phyloP scores from a whole-genome alignment of 1,140 invertebrate species.

The Conus betulinus region DNA sequence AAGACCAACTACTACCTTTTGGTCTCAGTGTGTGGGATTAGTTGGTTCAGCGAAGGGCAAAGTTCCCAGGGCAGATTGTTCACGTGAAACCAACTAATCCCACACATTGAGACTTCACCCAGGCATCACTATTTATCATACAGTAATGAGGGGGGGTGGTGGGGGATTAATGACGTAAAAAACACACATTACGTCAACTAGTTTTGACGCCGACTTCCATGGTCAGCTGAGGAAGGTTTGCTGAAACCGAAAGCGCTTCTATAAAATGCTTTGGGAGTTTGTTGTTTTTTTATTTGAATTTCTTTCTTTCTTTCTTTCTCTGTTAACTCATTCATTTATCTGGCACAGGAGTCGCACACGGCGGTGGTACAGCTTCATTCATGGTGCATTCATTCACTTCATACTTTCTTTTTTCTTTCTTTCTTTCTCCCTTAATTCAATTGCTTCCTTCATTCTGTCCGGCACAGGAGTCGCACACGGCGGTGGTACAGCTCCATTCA shows the following conservation, averaged over 20 bases:
- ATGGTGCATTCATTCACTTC: not conserved
- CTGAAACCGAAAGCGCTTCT: not conserved
- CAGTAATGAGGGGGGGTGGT: too few species aligned
- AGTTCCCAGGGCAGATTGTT: too few species aligned
- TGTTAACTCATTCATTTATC: not conserved
- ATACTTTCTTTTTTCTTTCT: not conserved
- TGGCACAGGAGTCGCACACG: conserved; percentile 8
- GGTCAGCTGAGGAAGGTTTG: not conserved
- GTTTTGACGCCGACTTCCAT: too few species aligned
- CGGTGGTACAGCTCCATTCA: conserved; percentile 45
- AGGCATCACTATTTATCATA: too few species aligned
- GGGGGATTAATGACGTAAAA: too few species aligned
- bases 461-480: conserved; percentile 8
- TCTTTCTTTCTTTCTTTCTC: not conserved
- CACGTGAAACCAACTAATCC: too few species aligned
- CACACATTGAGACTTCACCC: too few species aligned
- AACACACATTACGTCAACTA: too few species aligned
- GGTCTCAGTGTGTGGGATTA: too few species aligned
- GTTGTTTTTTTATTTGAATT: not conserved
- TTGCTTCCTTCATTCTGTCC: too few species aligned
- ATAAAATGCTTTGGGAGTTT: not conserved
- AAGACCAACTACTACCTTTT: too few species aligned
- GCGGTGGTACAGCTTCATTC: conserved; percentile 39
- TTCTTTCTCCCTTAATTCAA: not conserved
- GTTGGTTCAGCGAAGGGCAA: too few species aligned